Base-by-base conservation (phyloP, 2,113 vertebrate genomes). In the Nerophis lumbriciformis region DNA sequence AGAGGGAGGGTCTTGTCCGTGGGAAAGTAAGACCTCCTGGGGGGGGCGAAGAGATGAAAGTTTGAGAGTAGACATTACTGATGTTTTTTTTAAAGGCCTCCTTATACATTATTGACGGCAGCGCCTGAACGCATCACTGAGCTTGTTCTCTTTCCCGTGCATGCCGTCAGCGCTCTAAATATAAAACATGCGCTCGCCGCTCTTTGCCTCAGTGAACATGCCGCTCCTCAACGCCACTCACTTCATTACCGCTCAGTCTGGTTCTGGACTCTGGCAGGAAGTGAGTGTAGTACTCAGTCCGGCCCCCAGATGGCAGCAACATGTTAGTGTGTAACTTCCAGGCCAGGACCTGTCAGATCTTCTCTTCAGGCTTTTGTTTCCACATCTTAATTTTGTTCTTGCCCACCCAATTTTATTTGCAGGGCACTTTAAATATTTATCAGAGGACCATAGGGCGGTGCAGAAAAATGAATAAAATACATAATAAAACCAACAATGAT, bases 71-170 rank as follows among this genome's bases (percentile, higher is more conserved):
- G 81, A 77, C 66, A 19, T 28, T 28, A 2, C 83, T 73, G 78
- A 82, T 82, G 82, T 82, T 77, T 81, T 82, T 83, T 80, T 77
- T 78, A 85, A 84, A 82, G 4, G 60, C 78, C 73, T 78, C 78
- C 72, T 80, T 82, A 85, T 89, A 75, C 80, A 89, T 89, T 87
- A 89, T 89, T 89, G 83, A 89, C 77, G 52, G 68, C 59, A 39
- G 81, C 76, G 76, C 78, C 75, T 55, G 66, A 75, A 87, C 80
- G 82, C 85, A 83, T 83, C 83, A 62, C 83, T 84, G 85, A 82
- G 80, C 83, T 71, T 44, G 84, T 88, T 45, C 11, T 76, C 80
- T 85, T 80, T 82, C 78, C 67, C 77, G 84, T 89, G 72, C 71
- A 80, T 83, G n/a, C 71, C 79, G 78, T 89, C 85, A 89, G 78